Base-by-base conservation (phyloP, 2,113 vertebrate genomes). In the Sorex araneus region DNA sequence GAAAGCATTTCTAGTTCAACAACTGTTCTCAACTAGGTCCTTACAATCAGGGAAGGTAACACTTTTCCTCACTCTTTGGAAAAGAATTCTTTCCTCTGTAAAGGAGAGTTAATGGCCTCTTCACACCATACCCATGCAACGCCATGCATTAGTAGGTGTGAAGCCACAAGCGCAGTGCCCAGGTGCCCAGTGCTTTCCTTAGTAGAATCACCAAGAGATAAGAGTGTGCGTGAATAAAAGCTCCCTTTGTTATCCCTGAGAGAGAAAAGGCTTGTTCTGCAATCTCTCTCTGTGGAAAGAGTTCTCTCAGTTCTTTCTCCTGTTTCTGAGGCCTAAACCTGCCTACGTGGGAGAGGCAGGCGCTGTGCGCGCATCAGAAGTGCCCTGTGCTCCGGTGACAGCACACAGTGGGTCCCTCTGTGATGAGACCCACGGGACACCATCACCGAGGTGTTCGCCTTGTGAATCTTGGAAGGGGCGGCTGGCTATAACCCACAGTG, bases 81-180 rank as follows among this genome's bases (percentile, higher is more conserved):
- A 63, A 74, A 89, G n/a, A 92, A 83, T 19, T 90, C 66, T 89
- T 63, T 64, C 32, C n/a, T 92, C 18, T 83, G 64, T 50, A 30
- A 50, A 63, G 63, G n/a, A 23, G 28, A 94, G 36, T 82, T 54
- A 90, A n/a, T 86, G 50, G 43, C 23, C 34, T 78, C 57, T 79
- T 83, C 32, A 43, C 47, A 76, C 34, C 8, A 36, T 47, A 32
- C 32, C 30, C 67, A 63, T 40, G 40, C 40, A 40, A 40, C 16
- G 34, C 32, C 36, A 0, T 18, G 70, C 28, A 23, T 34, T 30
- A 76, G 69, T 36, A 7, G 16, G 3, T 34, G 10, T 16, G 73
- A 73, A 34, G 50, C 43, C 32, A n/a, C 18, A 6, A 45, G 43
- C 30, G 50, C n/a, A 13, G 77, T 36, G 71, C 28, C 84, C 60